phyloP scores from a whole-genome alignment of 2,888 invertebrate genomes.

The Dicranocentrus wangi region DNA sequence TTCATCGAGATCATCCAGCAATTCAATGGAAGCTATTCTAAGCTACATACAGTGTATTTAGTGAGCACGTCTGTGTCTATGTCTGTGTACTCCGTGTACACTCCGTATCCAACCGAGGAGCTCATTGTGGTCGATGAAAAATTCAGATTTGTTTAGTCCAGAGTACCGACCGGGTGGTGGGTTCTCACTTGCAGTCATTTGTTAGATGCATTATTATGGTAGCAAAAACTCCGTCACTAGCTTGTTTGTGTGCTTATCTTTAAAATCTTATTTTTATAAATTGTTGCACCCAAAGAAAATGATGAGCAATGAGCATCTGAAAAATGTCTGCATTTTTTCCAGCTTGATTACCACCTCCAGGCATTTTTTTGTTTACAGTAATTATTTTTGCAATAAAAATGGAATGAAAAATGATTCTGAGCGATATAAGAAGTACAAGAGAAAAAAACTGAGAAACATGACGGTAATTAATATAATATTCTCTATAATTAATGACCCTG shows the following conservation, averaged over 20 bases:
- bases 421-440: not conserved
- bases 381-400: slow-evolving; percentile 18
- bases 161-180: too few relatives aligned
- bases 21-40: too few relatives aligned
- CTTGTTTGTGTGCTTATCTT: too few relatives aligned
- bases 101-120: not conserved
- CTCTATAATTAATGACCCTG: slow-evolving; percentile 55
- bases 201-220: too few relatives aligned
- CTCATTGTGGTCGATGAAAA: not conserved
- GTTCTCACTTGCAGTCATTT: too few relatives aligned
- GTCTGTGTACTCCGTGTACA: too few relatives aligned
- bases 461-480: slow-evolving; percentile 57
- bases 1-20: slow-evolving; percentile 5
- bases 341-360: slow-evolving; percentile 48
- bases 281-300: not conserved
- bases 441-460: slow-evolving; percentile 27
- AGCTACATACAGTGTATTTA: too few relatives aligned
- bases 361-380: slow-evolving; percentile 39
- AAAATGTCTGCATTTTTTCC: slow-evolving; percentile 2
- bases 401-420: slow-evolving; percentile 47
- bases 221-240: too few relatives aligned
- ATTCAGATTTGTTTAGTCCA: not conserved
- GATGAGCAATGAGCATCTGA: not conserved
- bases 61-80: too few relatives aligned
- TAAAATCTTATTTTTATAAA: too few relatives aligned